phyloP scores from a whole-genome alignment of 2,113 vertebrate genomes.

The Illadopsis cleaveri region DNA sequence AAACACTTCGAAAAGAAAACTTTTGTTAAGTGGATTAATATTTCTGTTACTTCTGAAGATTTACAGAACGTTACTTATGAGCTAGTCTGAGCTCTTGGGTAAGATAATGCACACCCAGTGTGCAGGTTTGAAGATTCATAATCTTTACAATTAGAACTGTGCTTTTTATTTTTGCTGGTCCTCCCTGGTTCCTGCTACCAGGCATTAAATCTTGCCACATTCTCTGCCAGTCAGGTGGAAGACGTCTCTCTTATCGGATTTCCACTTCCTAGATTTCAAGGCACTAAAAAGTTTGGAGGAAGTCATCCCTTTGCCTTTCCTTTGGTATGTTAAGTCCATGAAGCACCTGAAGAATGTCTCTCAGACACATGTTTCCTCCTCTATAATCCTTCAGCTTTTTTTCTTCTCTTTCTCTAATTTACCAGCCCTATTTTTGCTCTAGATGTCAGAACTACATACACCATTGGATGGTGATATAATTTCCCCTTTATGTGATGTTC shows the following conservation, averaged over 20 bases:
- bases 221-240: not conserved
- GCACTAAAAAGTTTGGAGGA: not conserved
- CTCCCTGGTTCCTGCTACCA: not conserved
- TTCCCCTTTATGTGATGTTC: not conserved
- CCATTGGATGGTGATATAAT: not conserved
- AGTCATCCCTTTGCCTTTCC: not conserved
- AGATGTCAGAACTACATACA: not conserved
- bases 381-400: not conserved
- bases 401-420: not conserved
- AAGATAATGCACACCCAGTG: not conserved
- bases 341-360: not conserved
- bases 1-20: not conserved
- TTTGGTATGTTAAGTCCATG: not conserved
- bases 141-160: not conserved
- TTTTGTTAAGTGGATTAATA: not conserved
- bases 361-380: not conserved
- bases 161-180: not conserved
- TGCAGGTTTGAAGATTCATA: not conserved
- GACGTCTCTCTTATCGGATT: accelerated
- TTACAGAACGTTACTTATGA: not conserved
- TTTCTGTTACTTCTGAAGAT: not conserved
- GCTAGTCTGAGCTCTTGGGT: not conserved
- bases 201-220: not conserved
- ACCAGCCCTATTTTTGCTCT: not conserved
- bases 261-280: not conserved